Evolutionary conservation across 2,113 vertebrate species (phyloP), one percentile per base, ranked within the genome.

Genomic region (Galeopterus variegatus): DNA sequence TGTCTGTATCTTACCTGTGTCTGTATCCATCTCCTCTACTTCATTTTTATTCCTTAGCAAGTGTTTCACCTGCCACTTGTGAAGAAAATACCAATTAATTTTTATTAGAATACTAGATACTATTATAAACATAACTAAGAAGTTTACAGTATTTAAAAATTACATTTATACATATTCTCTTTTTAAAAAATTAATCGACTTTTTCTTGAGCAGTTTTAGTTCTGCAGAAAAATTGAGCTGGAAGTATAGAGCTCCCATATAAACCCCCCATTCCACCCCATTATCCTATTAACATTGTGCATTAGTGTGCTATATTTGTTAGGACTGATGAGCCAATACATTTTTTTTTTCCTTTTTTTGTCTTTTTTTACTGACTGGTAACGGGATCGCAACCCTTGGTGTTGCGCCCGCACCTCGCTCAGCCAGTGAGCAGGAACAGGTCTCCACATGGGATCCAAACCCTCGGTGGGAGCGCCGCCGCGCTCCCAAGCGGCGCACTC

Each of bases 91-190:
- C 13, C 31, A 50, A 36, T 48, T 14, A 64, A 33, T 87, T 79
- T 79, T 95, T 72, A 77, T 64, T 82, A 65, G 48, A 56, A 50
- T 70, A 70, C 75, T 69, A 73, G 64, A 33, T 52, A 69, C 21
- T 50, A 79, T 15, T 36, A 69, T 56, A 77, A 76, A 69, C 28
- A 18, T 24, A 62, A 41, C 41, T 52, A 69, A 92, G 23, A 65
- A 23, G 8, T 88, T 87, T 65, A 75, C 21, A 76, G 21, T 83
- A 77, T 69, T 93, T 88, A 7, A n/a, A 76, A 92, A 62, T 84
- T 89, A 87, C 1, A 77, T 33, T 69, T 23, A 31, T 56, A 24
- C 3, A 41, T 88, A 73, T 45, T 84, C n/a, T 89, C 67, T 50
- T 48, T 88, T 62, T 60, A 73, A 31, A 18, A 21, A 87, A 92